Evolutionary conservation across 2,113 vertebrate species (phyloP).

Genomic region (Eulemur rufifrons): DNA sequence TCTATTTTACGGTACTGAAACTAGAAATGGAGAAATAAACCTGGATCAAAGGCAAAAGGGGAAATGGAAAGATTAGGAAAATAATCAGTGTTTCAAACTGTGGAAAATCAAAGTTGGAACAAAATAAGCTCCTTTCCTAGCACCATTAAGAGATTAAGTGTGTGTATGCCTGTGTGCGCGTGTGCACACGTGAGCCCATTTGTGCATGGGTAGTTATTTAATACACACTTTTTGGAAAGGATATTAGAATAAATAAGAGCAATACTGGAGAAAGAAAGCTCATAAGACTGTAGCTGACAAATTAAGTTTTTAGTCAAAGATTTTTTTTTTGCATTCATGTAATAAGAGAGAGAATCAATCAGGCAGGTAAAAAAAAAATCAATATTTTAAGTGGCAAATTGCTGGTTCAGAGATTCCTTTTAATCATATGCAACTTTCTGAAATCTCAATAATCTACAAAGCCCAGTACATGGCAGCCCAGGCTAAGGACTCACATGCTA

Average conservation of each 20-base stretch:
- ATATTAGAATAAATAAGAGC: neutral
- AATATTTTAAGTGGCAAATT: neutral
- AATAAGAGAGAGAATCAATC: neutral
- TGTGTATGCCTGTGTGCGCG: rapidly evolving
- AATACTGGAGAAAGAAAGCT: neutral
- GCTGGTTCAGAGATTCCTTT: neutral
- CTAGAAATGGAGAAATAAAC: conserved; percentile 33
- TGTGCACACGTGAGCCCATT: rapidly evolving
- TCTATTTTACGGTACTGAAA: neutral
- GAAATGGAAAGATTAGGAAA: neutral
- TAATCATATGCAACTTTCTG: neutral
- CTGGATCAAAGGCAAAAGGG: neutral
- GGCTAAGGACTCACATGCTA: neutral
- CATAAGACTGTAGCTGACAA: neutral
- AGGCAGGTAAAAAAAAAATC: conserved; percentile 9
- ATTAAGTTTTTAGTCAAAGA: conserved; percentile 28
- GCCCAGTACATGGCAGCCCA: neutral
- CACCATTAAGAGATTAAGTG: neutral
- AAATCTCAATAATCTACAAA: neutral
- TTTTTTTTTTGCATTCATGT: neutral
- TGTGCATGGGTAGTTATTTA: neutral
- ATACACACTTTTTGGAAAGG: neutral
- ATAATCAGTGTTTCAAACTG: neutral
- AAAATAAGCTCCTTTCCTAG: neutral
- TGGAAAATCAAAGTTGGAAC: neutral